Evolutionary conservation across 1,140 invertebrate genomes (phyloP).

Genomic region (Heliconius hewitsoni): DNA sequence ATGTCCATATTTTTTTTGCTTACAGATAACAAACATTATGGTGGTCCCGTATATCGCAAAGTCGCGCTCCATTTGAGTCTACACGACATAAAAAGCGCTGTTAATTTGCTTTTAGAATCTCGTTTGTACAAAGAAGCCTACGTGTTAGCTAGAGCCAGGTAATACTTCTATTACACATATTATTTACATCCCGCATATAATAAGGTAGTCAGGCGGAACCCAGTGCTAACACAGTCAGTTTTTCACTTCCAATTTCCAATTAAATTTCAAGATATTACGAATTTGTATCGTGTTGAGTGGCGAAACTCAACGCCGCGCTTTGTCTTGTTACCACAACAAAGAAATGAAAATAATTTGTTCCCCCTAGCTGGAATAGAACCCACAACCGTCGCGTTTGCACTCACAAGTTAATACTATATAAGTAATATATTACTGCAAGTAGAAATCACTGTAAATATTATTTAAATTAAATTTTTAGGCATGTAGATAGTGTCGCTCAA

Average conservation of each 20-base stretch:
- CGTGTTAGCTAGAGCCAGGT: conserved; percentile 60
- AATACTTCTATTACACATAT: conserved; percentile 10
- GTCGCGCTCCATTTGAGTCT: conserved; percentile 47
- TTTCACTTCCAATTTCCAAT: too few species aligned
- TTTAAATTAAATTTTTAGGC: conserved; percentile 45
- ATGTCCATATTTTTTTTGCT: not conserved
- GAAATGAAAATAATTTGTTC: too few species aligned
- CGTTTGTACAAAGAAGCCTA: conserved; percentile 60
- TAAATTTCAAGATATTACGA: too few species aligned
- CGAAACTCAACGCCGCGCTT: too few species aligned
- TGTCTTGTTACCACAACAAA: too few species aligned
- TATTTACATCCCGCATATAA: too few species aligned
- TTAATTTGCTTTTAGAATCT: conserved; percentile 42
- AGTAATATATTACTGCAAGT: not conserved
- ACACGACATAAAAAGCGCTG: conserved; percentile 63
- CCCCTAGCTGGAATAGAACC: too few species aligned
- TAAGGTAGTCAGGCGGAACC: too few species aligned
- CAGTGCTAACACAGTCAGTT: too few species aligned
- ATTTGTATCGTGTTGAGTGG: too few species aligned
- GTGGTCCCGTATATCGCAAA: conserved; percentile 56
- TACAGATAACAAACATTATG: conserved; percentile 46
- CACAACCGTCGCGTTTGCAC: too few species aligned
- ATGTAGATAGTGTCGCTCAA: conserved; percentile 64
- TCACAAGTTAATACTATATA: too few species aligned
- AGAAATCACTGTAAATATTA: not conserved